These are phyloP conservation scores for Syrmaticus mikado DNA, from an alignment of 2,113 vertebrate species.

Conservation along the genomic window DNA sequence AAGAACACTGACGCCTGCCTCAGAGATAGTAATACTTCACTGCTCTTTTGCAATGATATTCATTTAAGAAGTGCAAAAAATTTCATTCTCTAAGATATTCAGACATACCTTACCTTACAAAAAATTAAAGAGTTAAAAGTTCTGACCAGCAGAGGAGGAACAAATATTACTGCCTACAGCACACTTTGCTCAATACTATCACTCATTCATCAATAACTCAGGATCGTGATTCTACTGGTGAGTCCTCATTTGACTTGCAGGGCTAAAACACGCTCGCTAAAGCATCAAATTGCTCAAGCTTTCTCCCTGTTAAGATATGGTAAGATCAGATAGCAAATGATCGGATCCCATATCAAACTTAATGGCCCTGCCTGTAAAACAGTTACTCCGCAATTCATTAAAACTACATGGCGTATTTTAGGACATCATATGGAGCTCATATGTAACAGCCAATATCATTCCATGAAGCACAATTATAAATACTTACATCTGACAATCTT, in stretches of 20 bases:
- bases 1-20: neutral
- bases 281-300: neutral
- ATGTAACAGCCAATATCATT: neutral
- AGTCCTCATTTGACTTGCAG: neutral
- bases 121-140: neutral
- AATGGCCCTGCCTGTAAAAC: neutral
- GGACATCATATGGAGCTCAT: neutral
- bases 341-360: neutral
- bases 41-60: neutral
- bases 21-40: neutral
- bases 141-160: neutral
- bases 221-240: neutral
- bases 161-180: neutral
- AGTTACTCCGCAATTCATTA: neutral
- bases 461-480: neutral
- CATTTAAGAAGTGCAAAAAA: neutral
- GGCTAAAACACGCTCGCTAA: neutral
- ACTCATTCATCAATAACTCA: accelerated
- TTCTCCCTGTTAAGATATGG: neutral
- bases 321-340: neutral
- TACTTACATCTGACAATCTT: constrained; percentile 92
- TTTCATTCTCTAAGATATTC: neutral
- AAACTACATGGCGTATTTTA: neutral
- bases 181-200: neutral
- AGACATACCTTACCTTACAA: neutral